Percentiles rank a stretch among this genome's conserved stretches.
phyloP scores from a whole-genome alignment of 2,113 vertebrate genomes.

The Platysternon megacephalum region DNA sequence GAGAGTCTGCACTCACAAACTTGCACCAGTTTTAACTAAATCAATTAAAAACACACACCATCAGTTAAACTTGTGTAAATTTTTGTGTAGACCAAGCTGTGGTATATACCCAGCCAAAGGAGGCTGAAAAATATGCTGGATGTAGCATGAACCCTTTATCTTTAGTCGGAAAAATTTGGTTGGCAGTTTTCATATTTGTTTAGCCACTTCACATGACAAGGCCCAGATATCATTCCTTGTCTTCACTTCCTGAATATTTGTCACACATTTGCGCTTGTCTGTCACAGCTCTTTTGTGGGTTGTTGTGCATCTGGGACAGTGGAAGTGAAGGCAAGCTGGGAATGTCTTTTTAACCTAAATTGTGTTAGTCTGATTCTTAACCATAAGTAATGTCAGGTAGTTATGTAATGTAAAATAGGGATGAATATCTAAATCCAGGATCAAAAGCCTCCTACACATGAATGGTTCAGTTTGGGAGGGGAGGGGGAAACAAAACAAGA shows the following conservation, averaged over 20 bases:
- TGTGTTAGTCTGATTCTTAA: not conserved
- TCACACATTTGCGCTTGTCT: not conserved
- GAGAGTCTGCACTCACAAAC: not conserved
- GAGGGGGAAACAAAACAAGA: conserved; percentile 28
- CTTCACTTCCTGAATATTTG: not conserved
- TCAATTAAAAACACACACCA: not conserved
- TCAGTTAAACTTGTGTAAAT: not conserved
- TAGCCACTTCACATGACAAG: rapidly evolving
- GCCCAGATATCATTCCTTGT: not conserved
- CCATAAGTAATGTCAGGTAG: too few species aligned
- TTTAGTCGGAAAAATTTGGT: not conserved
- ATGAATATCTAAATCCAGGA: conserved; percentile 71
- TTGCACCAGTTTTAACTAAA: not conserved
- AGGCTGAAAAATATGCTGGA: not conserved
- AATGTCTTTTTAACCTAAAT: conserved; percentile 45
- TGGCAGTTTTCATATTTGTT: not conserved
- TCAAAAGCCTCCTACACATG: conserved; percentile 79
- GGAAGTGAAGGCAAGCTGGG: conserved; percentile 30
- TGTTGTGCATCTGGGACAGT: not conserved
- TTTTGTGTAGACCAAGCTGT: not conserved
- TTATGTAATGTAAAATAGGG: conserved; percentile 72
- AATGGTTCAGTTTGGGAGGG: conserved; percentile 69
- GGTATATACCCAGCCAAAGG: not conserved
- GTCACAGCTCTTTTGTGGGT: not conserved
- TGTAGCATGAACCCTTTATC: not conserved